Percentiles rank a stretch among this genome's conserved stretches.
Conservation (phyloP, 2,888 invertebrate species). For the Geophilus truncorum region DNA sequence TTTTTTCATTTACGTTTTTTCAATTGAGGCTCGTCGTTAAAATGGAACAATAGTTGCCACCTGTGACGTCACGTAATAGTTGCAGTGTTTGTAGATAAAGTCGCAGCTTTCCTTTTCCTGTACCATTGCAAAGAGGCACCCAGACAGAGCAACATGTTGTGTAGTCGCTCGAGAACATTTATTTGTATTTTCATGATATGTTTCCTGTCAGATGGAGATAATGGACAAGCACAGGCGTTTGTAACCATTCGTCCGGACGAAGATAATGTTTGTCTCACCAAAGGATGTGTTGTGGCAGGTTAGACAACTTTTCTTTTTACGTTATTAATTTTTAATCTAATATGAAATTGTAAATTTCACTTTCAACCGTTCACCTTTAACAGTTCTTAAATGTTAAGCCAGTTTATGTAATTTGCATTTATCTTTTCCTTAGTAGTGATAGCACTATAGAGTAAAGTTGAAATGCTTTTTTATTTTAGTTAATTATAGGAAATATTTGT, state of each 20-base stretch:
- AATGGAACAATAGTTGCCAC: not conserved
- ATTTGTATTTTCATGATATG: slow-evolving; percentile 5
- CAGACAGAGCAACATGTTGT: not conserved
- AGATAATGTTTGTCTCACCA: slow-evolving; percentile 60
- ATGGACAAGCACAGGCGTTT: not conserved
- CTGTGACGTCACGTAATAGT: slow-evolving; percentile 1
- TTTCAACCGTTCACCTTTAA: too few species aligned
- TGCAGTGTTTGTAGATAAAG: not conserved
- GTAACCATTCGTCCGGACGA: not conserved
- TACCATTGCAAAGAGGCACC: not conserved
- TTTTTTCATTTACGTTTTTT: not conserved
- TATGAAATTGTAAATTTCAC: too few species aligned
- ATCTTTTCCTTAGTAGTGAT: not conserved
- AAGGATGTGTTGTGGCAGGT: slow-evolving; percentile 77
- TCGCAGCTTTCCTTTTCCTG: not conserved
- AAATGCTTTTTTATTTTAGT: too few species aligned
- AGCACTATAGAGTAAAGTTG: too few species aligned
- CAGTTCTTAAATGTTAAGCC: not conserved
- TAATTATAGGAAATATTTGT: too few species aligned
- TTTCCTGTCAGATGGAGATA: not conserved
- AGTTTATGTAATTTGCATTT: not conserved
- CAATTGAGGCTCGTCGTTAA: not conserved
- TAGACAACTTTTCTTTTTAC: slow-evolving; percentile 39
- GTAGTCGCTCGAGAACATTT: not conserved
- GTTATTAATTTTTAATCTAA: not conserved